Base-by-base conservation (phyloP, 23 tunicate genomes). In the Trididemnum miniatum region DNA sequence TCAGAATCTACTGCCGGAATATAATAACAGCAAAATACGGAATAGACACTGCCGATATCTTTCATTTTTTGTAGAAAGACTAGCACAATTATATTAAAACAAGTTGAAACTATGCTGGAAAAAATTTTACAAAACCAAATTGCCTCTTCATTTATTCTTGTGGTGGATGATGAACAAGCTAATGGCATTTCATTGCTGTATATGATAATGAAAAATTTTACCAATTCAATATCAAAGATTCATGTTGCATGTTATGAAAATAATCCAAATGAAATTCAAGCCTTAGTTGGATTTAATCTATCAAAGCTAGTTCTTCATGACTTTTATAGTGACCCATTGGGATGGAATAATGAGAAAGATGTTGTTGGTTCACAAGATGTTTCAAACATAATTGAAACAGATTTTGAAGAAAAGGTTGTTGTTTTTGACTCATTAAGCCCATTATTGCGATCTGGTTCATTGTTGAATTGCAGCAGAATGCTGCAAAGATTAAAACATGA, bases 251-350 rank as follows among this genome's bases (percentile, higher is more conserved):
- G 9, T 3, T 77, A 12, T 57, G 67, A 77, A 30, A 50, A 51
- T 20, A 1, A 52, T 27, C 82, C 66, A 24, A 7, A 7, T 2
- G 25, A 54, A 15, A 51, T 77, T 54, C 2, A 20, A 20, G 5
- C 24, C 5, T 27, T 52, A 20, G 23, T 31, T 2, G 3, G 3
- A 2, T 12, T 52, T 20, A 18, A 77, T 28, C 37, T 51, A 4
- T 52, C 82, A 3, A 52, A 77, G 9, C 9, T 77, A 3, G 26
- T 52, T 51, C 1, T 77, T 7, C 82, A 77, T 77, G 82, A 77
- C 26, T 77, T 51, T 57, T 74, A 37, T 49, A 15, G 22, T 4
- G 38, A 52, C 27, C 38, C 82, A 28, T 5, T 26, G 3, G 82
- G 67, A 2, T 77, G 82, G 82, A 27, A 77, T 51, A 5, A 52